These are phyloP conservation scores for Diarsia rubi DNA, from an alignment of 2,888 invertebrate species.

Conservation along the genomic window DNA sequence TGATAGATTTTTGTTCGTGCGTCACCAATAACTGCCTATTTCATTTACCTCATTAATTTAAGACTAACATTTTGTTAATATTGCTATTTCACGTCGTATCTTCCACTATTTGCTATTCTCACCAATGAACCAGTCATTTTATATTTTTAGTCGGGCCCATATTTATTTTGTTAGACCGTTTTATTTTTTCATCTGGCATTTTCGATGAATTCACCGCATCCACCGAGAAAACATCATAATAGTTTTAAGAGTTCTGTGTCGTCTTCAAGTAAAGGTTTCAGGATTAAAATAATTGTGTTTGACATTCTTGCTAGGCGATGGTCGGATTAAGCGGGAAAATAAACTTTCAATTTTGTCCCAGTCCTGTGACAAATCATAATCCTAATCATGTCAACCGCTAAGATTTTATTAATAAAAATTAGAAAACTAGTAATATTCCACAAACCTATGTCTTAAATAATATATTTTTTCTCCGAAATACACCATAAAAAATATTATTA, in stretches of 20 bases:
- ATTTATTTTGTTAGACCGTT: slow-evolving; percentile 57
- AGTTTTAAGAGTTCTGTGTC: slow-evolving; percentile 58
- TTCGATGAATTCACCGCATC: slow-evolving; percentile 62
- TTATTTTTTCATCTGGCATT: slow-evolving; percentile 46
- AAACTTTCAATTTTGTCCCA: not conserved
- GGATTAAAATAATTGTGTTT: not conserved
- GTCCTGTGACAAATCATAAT: not conserved
- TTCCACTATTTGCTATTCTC: not conserved
- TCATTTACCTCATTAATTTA: slow-evolving; percentile 47
- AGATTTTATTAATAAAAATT: not conserved
- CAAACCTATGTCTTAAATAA: not conserved
- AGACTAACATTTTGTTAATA: slow-evolving; percentile 1
- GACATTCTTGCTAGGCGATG: too few species aligned
- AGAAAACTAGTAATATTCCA: not conserved
- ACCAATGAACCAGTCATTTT: slow-evolving; percentile 1
- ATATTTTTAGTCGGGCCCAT: slow-evolving; percentile 62
- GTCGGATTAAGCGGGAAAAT: not conserved
- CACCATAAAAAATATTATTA: slow-evolving; percentile 18
- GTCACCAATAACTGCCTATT: slow-evolving; percentile 26
- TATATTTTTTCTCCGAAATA: not conserved
- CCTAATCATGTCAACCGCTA: not conserved
- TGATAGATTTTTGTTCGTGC: not conserved
- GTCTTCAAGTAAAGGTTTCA: slow-evolving; percentile 65
- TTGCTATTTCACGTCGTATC: slow-evolving; percentile 1
- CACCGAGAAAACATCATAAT: slow-evolving; percentile 71